Evolutionary conservation across 64 coral and sea anemone species (phyloP).

Genomic region (Actinia equina): DNA sequence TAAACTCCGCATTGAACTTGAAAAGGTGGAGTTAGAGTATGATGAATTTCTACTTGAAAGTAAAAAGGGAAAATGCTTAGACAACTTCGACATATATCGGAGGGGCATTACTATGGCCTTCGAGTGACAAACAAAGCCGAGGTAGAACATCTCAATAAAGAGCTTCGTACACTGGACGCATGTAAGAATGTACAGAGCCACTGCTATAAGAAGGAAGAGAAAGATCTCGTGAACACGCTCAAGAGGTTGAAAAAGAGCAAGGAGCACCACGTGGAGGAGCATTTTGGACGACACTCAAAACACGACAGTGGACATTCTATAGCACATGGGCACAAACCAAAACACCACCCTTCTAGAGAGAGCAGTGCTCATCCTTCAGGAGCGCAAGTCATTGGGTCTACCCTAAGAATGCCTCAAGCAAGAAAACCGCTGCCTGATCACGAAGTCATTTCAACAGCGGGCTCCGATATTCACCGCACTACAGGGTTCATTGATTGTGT

Average conservation of each 20-base stretch:
- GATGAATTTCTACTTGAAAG: background rate
- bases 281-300: background rate
- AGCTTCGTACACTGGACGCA: conserved; percentile 67
- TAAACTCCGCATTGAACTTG: background rate
- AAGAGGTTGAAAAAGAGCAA: conserved; percentile 62
- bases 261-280: conserved; percentile 17
- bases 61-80: conserved; percentile 55
- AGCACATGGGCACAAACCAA: background rate
- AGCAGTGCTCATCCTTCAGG: background rate
- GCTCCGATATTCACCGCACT: conserved; percentile 55
- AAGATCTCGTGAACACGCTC: conserved; percentile 60
- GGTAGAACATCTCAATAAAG: conserved; percentile 58
- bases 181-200: conserved; percentile 68
- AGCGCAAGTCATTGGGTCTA: background rate
- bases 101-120: conserved; percentile 78
- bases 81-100: conserved; percentile 71
- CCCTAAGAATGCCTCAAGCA: background rate
- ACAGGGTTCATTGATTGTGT: conserved; percentile 65
- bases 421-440: background rate
- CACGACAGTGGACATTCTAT: background rate
- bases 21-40: background rate
- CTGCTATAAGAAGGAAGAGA: conserved; percentile 72
- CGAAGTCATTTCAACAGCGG: background rate
- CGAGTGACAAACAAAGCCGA: conserved; percentile 81
- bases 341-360: background rate